Base-by-base conservation (phyloP, 2,888 invertebrate genomes). In the Keiferia lycopersicella region DNA sequence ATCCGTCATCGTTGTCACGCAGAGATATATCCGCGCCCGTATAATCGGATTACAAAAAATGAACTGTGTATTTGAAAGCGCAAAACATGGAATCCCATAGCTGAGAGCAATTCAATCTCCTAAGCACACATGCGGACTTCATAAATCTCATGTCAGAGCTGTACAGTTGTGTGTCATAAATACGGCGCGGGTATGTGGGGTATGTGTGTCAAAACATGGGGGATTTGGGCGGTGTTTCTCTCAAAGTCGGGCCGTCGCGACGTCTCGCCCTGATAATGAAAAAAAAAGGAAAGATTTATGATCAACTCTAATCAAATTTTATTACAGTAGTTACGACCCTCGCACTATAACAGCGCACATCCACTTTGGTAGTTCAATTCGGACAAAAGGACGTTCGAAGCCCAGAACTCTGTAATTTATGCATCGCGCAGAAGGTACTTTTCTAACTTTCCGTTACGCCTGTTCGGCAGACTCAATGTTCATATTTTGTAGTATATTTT, bases 221-320 rank as follows among this genome's bases (percentile, higher is more conserved):
- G 91, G 86, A 88, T 88, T 83, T 80, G 83, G 82, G 80, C 74
- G 79, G 80, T 77, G 78, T 78, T 78, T 79, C 82, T 78, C 82
- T 77, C 41, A 53, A 73, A 75, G 78, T 78, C 78, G 77, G 38
- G 51, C 30, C 58, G 41, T 58, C 51, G 73, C 58, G 41, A 51
- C 51, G 73, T 73, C 77, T 76, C 69, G 69, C 73, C 79, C 81
- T 86, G 86, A 87, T 89, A 89, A 90, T 89, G 88, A 89, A 88
- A 91, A 90, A 91, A 90, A 65, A 76, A 87, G 8, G 90, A 85
- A 84, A 91, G 91, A 91, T 91, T 91, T 89, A 91, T 88, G 91
- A 86, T 86, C 82, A 82, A 84, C 76, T 86, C 83, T 88, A 91
- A 91, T 91, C 88, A 87, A 90, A 88, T 88, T 90, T 89, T 91